These are phyloP conservation scores for Paramisgurnus dabryanus DNA, from an alignment of 2,113 vertebrate species.

Conservation along the genomic window DNA sequence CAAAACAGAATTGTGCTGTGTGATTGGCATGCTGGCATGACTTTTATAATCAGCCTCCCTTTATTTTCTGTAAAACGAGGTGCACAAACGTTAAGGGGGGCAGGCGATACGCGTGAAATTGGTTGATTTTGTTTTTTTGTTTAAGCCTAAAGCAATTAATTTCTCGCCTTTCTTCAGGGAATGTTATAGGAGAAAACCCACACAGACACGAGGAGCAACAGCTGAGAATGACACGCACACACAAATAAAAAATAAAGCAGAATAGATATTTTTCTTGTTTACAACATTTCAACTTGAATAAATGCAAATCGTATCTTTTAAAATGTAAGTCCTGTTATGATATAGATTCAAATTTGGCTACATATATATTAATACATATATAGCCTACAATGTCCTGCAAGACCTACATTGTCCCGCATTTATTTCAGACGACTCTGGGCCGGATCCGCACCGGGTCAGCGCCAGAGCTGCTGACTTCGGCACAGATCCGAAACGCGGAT, in stretches of 20 bases:
- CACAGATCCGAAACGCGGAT: no score
- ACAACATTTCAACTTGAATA: no score
- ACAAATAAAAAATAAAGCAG: neutral
- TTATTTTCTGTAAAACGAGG: constrained; percentile 19
- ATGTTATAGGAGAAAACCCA: neutral
- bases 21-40: constrained; percentile 40
- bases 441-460: no score
- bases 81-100: constrained; percentile 22
- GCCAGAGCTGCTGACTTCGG: no score
- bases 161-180: constrained; percentile 4
- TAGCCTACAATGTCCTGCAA: no score
- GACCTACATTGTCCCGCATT: no score
- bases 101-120: constrained; percentile 44
- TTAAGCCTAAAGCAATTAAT: constrained; percentile 29
- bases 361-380: no score
- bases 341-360: no score
- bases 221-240: neutral
- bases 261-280: neutral
- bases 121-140: constrained; percentile 33
- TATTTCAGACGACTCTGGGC: no score
- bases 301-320: no score
- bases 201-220: neutral
- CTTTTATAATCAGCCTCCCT: constrained; percentile 33
- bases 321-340: no score
- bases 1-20: neutral